Conservation (phyloP, 2,797 vertebrate genomes). For the Salmo trutta region DNA sequence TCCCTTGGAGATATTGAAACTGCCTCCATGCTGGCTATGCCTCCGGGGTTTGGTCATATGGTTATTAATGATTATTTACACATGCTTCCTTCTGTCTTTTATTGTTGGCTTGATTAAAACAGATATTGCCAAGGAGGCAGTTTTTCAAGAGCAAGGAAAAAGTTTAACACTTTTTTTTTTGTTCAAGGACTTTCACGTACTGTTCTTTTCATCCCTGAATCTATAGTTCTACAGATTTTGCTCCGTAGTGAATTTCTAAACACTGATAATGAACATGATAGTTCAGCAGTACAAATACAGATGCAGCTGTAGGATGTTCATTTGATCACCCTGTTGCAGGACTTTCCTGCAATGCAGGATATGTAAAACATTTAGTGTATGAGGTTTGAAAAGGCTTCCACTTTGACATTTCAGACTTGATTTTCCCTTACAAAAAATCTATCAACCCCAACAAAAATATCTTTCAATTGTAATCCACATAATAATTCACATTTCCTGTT, state of each 20-base stretch:
- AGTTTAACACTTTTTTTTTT: conserved; percentile 50
- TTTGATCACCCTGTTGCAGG: too few species aligned
- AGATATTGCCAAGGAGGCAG: conserved; percentile 69
- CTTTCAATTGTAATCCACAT: too few species aligned
- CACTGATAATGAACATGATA: not conserved
- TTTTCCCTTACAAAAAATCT: too few species aligned
- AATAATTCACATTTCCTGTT: too few species aligned
- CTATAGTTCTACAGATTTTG: too few species aligned
- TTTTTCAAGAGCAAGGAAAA: conserved; percentile 53
- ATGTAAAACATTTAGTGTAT: too few species aligned
- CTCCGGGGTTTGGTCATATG: conserved; percentile 63
- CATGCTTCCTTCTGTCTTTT: conserved; percentile 67
- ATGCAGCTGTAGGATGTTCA: too few species aligned
- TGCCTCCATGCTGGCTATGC: conserved; percentile 59
- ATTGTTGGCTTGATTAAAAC: conserved; percentile 75
- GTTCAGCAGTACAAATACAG: too few species aligned
- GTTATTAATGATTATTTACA: conserved; percentile 82
- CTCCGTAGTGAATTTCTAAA: not conserved
- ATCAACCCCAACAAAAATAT: too few species aligned
- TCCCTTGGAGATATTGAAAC: conserved; percentile 74
- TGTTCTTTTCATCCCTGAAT: conserved; percentile 16
- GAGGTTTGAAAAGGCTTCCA: too few species aligned
- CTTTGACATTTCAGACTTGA: too few species aligned
- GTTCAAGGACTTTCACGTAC: conserved; percentile 45
- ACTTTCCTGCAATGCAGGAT: too few species aligned